Conservation (phyloP, 2,888 invertebrate species). For the Amphipyra tragopoginis region DNA sequence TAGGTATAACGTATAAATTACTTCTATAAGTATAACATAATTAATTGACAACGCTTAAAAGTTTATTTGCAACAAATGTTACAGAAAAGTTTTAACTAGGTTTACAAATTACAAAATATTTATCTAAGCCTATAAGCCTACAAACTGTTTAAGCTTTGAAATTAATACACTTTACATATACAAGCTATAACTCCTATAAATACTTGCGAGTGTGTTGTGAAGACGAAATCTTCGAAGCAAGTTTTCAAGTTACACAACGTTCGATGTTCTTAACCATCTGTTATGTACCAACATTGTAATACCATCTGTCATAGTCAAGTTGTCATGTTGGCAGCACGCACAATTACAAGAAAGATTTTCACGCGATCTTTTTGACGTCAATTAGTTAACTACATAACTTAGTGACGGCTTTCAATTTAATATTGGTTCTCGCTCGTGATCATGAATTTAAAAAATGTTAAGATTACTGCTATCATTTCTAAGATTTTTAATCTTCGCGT, state of each 20-base stretch:
- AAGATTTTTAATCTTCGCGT: neutral
- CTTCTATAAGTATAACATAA: too few species aligned
- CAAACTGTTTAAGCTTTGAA: constrained; percentile 7
- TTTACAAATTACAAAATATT: too few species aligned
- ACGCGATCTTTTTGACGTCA: constrained; percentile 30
- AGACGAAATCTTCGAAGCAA: constrained; percentile 44
- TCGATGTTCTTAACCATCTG: constrained; percentile 48
- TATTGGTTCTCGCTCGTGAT: neutral
- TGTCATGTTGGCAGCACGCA: constrained; percentile 49
- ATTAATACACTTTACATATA: constrained; percentile 10
- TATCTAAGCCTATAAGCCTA: too few species aligned
- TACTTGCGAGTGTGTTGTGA: constrained; percentile 4
- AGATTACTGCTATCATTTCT: neutral
- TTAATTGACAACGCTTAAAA: too few species aligned
- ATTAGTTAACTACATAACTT: constrained; percentile 23
- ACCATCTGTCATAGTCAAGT: constrained; percentile 50
- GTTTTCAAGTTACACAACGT: constrained; percentile 53
- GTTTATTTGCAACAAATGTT: too few species aligned
- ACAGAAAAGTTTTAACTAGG: too few species aligned
- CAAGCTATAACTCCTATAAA: constrained; percentile 11
- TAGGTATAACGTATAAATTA: too few species aligned
- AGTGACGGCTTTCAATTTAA: constrained; percentile 16
- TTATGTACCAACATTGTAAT: constrained; percentile 44
- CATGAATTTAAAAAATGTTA: neutral
- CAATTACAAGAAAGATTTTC: constrained; percentile 39